Base-by-base conservation (phyloP, 2,797 vertebrate genomes). In the Chaunax sp. region DNA sequence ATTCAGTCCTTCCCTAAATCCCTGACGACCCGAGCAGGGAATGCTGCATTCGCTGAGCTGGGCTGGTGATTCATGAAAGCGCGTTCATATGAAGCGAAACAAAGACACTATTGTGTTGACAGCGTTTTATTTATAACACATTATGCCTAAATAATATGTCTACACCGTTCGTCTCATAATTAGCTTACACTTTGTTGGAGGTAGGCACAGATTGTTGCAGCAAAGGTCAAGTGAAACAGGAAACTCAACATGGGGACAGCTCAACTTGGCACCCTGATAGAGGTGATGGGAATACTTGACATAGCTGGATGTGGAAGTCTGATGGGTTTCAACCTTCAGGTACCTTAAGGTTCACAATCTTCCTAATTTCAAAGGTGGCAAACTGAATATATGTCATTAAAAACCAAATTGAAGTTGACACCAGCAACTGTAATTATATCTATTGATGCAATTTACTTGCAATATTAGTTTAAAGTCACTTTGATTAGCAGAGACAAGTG, bases 1-100 rank as follows among this genome's bases (percentile, higher is more conserved):
- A 90, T 90, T 92, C 90, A 85, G 90, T 86, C 92, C 89, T 88
- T 83, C 85, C 79, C 87, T 87, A 92, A 94, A 93, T 91, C 92
- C 90, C 90, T 85, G 78, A 90, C 81, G 90, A 86, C 83, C 78
- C 43, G 77, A 79, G 70, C 83, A 78, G 89, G 88, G 88, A 91
- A 79, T 80, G 87, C 81, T 77, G 75, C 76, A 78, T 64, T 78
- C 72, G 63, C 65, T 75, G 73, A 73, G 76, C 77, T 40, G 41
- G 19, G 40, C 76, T 76, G 77, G 30, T 77, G 87, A 81, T 84
- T 82, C 89, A 77, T 69, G 83, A 78, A 78, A 68, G 75, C 58
- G 35, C 43, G 61, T 59, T 60, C 54, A 57, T 62, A 46, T 43
- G 61, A 66, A 61, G 45, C 57, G 33, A 54, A 68, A 82, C 77